Evolutionary conservation across 2,888 invertebrate genomes (phyloP).

Genomic region (Aradus depressus): DNA sequence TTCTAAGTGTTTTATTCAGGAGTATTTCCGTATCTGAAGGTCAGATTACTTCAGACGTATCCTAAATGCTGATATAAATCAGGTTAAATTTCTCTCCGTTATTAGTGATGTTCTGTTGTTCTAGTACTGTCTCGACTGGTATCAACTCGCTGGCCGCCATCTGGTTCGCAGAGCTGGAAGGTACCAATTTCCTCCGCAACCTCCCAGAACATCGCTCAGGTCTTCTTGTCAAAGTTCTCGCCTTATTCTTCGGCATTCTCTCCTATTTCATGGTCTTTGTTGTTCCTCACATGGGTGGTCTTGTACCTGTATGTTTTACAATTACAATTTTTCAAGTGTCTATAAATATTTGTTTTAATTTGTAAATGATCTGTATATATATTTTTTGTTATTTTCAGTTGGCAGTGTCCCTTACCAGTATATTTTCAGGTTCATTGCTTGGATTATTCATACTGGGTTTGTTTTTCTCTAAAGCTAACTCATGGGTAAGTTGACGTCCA

Average conservation of each 20-base stretch:
- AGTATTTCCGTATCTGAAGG: no score
- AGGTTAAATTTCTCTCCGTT: not conserved
- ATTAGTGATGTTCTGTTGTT: constrained; percentile 21
- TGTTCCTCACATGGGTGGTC: constrained; percentile 41
- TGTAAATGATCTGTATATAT: constrained; percentile 1
- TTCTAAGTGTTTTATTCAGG: no score
- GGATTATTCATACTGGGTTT: constrained; percentile 41
- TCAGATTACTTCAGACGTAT: no score
- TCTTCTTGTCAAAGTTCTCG: constrained; percentile 39
- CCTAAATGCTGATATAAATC: no score
- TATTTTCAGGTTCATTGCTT: constrained; percentile 39
- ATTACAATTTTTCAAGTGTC: not conserved
- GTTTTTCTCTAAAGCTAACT: constrained; percentile 38
- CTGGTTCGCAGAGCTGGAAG: constrained; percentile 40
- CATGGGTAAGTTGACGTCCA: constrained; percentile 32
- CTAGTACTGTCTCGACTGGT: constrained; percentile 46
- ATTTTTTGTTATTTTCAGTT: constrained; percentile 33
- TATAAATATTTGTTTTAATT: not conserved
- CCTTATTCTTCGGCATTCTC: constrained; percentile 38
- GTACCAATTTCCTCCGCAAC: constrained; percentile 29
- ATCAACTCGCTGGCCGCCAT: constrained; percentile 45
- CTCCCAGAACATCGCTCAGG: constrained; percentile 34
- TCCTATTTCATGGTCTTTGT: constrained; percentile 41
- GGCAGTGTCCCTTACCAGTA: constrained; percentile 38
- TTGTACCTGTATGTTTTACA: constrained; percentile 36